Conservation (phyloP, 1,140 invertebrate species). For the Drosophila truncata region DNA sequence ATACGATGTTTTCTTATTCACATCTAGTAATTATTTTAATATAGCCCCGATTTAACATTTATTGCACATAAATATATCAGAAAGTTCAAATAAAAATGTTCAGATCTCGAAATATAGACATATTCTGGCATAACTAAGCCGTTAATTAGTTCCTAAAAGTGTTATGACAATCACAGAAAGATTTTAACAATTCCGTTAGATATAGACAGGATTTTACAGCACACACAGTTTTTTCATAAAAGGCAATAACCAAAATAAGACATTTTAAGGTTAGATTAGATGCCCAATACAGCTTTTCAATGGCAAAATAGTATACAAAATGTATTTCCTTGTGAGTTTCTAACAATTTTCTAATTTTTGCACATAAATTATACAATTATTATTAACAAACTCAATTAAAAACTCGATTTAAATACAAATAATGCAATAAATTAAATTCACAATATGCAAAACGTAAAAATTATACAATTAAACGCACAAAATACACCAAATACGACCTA, state of each 20-base stretch:
- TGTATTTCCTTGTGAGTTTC: not conserved
- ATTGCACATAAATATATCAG: too few species aligned
- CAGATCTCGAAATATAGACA: not conserved
- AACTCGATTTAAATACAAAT: not conserved
- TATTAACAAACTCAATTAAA: not conserved
- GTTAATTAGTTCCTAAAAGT: not conserved
- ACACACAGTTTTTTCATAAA: not conserved
- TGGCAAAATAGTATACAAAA: not conserved
- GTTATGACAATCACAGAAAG: not conserved
- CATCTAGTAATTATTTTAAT: too few species aligned
- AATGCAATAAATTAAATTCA: not conserved
- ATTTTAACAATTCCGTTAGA: not conserved
- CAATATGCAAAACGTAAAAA: too few species aligned
- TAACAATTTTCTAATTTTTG: not conserved
- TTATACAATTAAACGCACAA: not conserved
- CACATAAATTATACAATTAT: not conserved
- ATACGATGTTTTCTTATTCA: too few species aligned
- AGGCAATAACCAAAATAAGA: not conserved
- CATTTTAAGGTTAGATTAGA: not conserved
- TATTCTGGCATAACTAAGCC: not conserved
- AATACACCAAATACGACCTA: not conserved
- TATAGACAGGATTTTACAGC: not conserved
- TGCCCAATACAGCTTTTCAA: not conserved
- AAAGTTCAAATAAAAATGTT: too few species aligned
- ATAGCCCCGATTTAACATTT: too few species aligned